Evolutionary conservation across 2,888 invertebrate genomes (phyloP), one percentile per base, ranked within the genome.

Genomic region (Tuta absoluta): DNA sequence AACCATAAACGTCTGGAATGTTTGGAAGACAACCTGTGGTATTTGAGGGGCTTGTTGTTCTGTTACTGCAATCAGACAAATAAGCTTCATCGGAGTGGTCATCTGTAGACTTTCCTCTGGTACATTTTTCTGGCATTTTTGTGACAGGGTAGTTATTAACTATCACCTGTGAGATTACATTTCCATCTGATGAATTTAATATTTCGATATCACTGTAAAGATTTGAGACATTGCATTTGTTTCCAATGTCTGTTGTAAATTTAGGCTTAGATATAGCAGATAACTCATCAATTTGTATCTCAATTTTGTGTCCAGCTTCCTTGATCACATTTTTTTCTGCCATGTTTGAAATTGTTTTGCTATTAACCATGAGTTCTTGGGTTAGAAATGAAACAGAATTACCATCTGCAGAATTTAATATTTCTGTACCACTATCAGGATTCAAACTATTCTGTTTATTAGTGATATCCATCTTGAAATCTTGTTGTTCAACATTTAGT

Each of bases 21-120:
- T 45, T 11, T n/a, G 11, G 12, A 53, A 53, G 3, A n/a, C 24
- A 24, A n/a, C 12, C 53, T 53, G 53, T 21, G 49, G 57, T 68
- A 33, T 53, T 49, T 62, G 33, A n/a, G 19, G 57, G 33, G 23
- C 56, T 66, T 11, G 41, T 49, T 33, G 69, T 68, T 56, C 66
- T 69, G 19, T 63, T 69, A 57, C 68, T 70, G 48, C 67, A 63
- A 45, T 72, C 70, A 24, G 68, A 70, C 57, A 63, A 65, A 65
- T 72, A 69, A 11, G 68, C 68, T 66, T 68, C 68, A 68, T 70
- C 68, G 11, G 63, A 57, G 57, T 69, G 68, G 33, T 71, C 66
- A 56, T 70, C 68, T 21, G 19, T 63, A 12, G 45, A 62, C 2
- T 1, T 17, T 33, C 33, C n/a, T 17, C 21, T 23, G 19, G 10